These are phyloP conservation scores for Threskiornis aethiopicus DNA, from an alignment of 2,797 vertebrate genomes.

Conservation along the genomic window DNA sequence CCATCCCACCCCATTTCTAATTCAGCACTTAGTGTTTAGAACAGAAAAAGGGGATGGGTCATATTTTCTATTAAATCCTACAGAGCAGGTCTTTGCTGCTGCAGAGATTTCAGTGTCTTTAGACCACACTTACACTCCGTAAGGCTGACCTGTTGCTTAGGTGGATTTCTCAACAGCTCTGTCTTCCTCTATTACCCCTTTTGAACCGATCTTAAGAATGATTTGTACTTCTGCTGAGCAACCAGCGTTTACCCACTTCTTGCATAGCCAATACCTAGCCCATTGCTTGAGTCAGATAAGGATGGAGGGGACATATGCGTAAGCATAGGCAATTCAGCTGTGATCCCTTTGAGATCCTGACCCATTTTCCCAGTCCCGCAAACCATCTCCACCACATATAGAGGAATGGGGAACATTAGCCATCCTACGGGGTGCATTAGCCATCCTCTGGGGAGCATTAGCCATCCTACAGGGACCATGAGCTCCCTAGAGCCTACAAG, in stretches of 20 bases:
- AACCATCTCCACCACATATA: background rate
- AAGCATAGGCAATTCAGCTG: background rate
- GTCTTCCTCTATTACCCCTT: background rate
- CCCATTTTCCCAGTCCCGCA: background rate
- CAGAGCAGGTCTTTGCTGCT: background rate
- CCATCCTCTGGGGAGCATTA: background rate
- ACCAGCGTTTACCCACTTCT: background rate
- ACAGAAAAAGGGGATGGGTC: rapidly evolving
- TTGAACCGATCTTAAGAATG: background rate
- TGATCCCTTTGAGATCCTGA: background rate
- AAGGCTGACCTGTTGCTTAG: background rate
- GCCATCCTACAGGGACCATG: background rate
- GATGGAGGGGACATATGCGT: background rate
- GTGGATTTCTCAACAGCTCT: background rate
- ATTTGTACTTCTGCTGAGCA: background rate
- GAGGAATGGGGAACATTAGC: background rate
- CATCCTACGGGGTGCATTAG: background rate
- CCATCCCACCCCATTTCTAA: background rate
- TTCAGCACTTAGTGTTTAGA: background rate
- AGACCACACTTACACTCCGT: background rate
- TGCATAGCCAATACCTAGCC: background rate
- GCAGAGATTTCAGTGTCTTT: background rate
- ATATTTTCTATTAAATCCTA: background rate
- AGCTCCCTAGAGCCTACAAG: background rate
- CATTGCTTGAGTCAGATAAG: background rate